Evolutionary conservation across 2,113 vertebrate genomes (phyloP), one percentile per base, ranked within the genome.

Genomic region (Lagopus muta): DNA sequence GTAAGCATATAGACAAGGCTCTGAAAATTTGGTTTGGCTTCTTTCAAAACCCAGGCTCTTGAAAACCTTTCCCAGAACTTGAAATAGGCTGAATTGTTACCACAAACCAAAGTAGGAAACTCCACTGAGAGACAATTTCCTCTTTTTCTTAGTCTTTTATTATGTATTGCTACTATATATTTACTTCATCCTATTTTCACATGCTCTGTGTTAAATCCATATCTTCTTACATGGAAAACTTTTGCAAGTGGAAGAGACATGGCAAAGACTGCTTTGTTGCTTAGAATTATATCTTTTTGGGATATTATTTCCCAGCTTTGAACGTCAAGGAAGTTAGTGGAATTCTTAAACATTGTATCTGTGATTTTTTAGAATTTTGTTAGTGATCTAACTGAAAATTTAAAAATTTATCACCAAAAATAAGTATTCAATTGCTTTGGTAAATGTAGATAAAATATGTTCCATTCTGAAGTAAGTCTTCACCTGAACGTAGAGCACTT

Each of bases 11-110:
- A 77, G 79, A 76, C 27, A 81, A 94, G 18, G 36, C 58, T 82
- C 85, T 83, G 86, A 69, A 83, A 94, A 73, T 93, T 93, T 91
- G 21, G 11, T 20, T 66, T 94, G 88, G 70, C 47, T 66, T 78
- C 32, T 47, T 96, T 96, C 88, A 96, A 97, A 95, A 91, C 54
- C 82, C 55, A 91, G 14, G 8, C 34, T 3, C 11, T 83, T 71
- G 74, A 93, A 57, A 95, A 84, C 20, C 52, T 94, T 96, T 95
- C 78, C 71, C 71, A 94, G 89, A 97, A 97, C 79, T 95, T 92
- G 71, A 94, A 96, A 94, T 64, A 87, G 96, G 61, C 38, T 71
- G 60, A 93, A 72, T 52, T 86, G 62, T 75, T 95, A 93, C 88
- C 86, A 92, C 75, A 96, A 96, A 94, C 64, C 85, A 78, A 93